phyloP scores from a whole-genome alignment of 2,888 invertebrate genomes.

The Melieria crassipennis region DNA sequence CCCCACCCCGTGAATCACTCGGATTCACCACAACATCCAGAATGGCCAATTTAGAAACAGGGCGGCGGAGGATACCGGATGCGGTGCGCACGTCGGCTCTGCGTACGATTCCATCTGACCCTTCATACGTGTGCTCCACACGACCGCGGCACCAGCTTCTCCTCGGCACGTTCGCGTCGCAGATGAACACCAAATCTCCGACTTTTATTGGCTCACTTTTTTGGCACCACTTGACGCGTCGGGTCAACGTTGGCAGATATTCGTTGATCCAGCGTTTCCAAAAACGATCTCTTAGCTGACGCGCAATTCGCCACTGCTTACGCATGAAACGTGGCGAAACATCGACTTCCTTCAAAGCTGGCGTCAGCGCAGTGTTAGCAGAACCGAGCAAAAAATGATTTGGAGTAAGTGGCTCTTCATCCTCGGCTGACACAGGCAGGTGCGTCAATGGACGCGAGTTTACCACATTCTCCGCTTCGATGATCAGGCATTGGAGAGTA shows the following conservation, averaged over 20 bases:
- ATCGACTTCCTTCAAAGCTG: no score
- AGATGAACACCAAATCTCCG: conserved; percentile 38
- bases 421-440: conserved; percentile 30
- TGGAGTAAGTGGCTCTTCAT: conserved; percentile 39
- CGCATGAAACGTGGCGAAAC: no score
- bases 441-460: conserved; percentile 30
- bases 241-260: conserved; percentile 3
- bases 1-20: not conserved
- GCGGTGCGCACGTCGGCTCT: conserved; percentile 39
- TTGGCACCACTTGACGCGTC: conserved; percentile 34
- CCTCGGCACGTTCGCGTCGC: conserved; percentile 32
- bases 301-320: no score
- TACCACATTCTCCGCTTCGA: conserved; percentile 34
- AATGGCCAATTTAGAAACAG: conserved; percentile 49
- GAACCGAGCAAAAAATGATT: conserved; percentile 34
- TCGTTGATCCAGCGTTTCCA: no score
- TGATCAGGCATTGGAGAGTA: conserved; percentile 36
- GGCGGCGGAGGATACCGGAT: conserved; percentile 41
- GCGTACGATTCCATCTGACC: conserved; percentile 29
- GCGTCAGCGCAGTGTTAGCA: no score
- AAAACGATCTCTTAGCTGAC: no score
- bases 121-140: no score
- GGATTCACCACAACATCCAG: conserved; percentile 58
- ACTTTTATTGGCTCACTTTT: conserved; percentile 20
- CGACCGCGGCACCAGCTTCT: conserved; percentile 38